phyloP scores from a whole-genome alignment of 2,888 invertebrate species.

The Bombyx huttoni region DNA sequence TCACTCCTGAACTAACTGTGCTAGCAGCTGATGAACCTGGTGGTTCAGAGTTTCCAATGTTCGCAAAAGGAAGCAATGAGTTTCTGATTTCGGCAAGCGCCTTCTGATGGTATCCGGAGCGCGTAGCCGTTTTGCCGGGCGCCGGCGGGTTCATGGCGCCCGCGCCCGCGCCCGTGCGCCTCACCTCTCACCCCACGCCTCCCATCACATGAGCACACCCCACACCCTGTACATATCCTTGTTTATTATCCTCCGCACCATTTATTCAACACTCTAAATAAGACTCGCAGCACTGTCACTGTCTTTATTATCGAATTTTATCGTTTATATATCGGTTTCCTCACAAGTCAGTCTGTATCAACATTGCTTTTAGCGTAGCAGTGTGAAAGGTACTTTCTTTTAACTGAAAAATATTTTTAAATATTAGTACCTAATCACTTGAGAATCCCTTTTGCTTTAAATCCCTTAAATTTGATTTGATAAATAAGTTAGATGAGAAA shows the following conservation, averaged over 20 bases:
- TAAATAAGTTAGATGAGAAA: too few relatives aligned
- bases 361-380: constrained; percentile 1
- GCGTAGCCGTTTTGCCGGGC: constrained; percentile 76
- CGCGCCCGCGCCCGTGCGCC: constrained; percentile 69
- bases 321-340: not conserved
- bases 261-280: constrained; percentile 10
- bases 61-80: constrained; percentile 85
- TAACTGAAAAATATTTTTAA: not conserved
- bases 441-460: not conserved
- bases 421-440: not conserved
- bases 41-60: constrained; percentile 74
- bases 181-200: constrained; percentile 62
- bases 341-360: constrained; percentile 3
- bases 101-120: constrained; percentile 88
- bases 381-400: not conserved
- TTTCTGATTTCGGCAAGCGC: constrained; percentile 90
- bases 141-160: constrained; percentile 77
- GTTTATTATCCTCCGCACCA: constrained; percentile 28
- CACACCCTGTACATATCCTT: constrained; percentile 36
- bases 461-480: too few relatives aligned
- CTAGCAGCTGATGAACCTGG: constrained; percentile 82
- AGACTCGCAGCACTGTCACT: not conserved
- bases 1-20: constrained; percentile 75
- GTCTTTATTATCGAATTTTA: not conserved
- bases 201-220: constrained; percentile 57